Conservation (phyloP, 2,797 vertebrate species). For the Buphagus erythrorhynchus region DNA sequence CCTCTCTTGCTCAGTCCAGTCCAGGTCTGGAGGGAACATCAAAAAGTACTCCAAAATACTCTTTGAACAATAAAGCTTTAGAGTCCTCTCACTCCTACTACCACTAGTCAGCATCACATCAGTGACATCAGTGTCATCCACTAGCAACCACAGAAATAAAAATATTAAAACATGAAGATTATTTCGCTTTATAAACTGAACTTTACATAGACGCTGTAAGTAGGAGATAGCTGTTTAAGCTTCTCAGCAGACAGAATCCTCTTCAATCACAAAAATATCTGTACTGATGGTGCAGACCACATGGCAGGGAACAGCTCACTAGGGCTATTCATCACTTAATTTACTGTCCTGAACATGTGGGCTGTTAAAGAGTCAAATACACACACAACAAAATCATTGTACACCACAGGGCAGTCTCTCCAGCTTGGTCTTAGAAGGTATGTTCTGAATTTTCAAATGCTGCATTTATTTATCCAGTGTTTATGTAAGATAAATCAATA, state of each 20-base stretch:
- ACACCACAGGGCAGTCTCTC: background rate
- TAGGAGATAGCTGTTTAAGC: conserved; percentile 5
- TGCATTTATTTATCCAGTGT: background rate
- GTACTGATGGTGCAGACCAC: background rate
- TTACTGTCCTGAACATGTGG: conserved; percentile 71
- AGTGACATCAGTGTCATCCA: background rate
- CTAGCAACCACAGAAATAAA: background rate
- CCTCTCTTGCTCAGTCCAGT: background rate
- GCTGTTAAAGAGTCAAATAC: background rate
- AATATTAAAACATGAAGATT: background rate
- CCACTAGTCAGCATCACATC: background rate
- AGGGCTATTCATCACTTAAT: background rate
- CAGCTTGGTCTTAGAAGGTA: background rate
- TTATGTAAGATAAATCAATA: conserved; percentile 18
- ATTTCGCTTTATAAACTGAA: background rate
- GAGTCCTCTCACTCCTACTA: background rate
- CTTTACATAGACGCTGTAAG: background rate
- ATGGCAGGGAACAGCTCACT: background rate
- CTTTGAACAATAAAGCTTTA: background rate
- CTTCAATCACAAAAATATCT: background rate
- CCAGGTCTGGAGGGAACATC: background rate
- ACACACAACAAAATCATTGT: conserved; percentile 45
- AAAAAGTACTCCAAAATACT: background rate
- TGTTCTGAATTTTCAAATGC: background rate
- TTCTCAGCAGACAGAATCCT: background rate